Evolutionary conservation across 2,113 vertebrate genomes (phyloP).

Genomic region (Thymallus thymallus): DNA sequence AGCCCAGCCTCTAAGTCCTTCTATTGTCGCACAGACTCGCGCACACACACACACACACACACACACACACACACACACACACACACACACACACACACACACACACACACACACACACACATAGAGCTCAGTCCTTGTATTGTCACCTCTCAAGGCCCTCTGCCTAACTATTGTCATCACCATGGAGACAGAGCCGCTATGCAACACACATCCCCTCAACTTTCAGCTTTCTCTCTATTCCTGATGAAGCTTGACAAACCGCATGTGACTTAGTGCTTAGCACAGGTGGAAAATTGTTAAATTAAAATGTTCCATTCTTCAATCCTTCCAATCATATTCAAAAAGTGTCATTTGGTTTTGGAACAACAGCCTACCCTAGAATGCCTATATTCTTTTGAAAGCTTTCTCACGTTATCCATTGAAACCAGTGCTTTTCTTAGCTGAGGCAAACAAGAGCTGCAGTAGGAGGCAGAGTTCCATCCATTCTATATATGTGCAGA

Average conservation of each 20-base stretch:
- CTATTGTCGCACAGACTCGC: background rate
- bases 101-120: background rate
- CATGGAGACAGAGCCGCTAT: slow-evolving; percentile 94
- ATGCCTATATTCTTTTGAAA: too few species aligned
- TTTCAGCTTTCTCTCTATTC: slow-evolving; percentile 55
- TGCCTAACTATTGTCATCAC: slow-evolving; percentile 92
- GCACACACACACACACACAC: background rate
- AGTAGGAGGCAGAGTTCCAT: too few species aligned
- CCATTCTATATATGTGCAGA: too few species aligned
- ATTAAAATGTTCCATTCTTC: too few species aligned
- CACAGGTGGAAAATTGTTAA: slow-evolving; percentile 63
- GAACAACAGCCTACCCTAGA: too few species aligned
- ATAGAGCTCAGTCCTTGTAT: slow-evolving; percentile 91
- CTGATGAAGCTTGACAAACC: slow-evolving; percentile 98
- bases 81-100: too few species aligned
- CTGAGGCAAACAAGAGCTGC: too few species aligned
- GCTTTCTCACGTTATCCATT: too few species aligned
- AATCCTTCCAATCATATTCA: too few species aligned
- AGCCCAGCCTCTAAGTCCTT: background rate
- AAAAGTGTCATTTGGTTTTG: too few species aligned
- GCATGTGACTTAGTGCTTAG: slow-evolving; percentile 92
- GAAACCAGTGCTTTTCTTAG: too few species aligned
- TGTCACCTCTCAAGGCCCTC: slow-evolving; percentile 94
- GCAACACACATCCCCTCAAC: slow-evolving; percentile 84
- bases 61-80: too few species aligned